Conservation (phyloP, 2,797 vertebrate genomes). For the Syngnathus rostellatus region DNA sequence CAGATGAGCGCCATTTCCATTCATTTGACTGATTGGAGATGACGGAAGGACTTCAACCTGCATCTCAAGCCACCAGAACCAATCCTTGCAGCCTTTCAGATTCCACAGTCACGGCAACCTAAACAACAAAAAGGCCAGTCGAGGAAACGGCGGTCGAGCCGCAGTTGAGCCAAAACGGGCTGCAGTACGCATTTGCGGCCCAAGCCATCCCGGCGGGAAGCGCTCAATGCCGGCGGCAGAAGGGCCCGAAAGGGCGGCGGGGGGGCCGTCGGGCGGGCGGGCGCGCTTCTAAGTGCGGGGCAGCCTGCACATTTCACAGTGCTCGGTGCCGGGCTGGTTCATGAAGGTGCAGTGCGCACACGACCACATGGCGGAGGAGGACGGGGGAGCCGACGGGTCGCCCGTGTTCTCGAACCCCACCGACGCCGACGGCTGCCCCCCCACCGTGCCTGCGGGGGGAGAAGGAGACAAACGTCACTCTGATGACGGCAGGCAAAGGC, state of each 20-base stretch:
- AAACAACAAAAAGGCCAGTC: too few species aligned
- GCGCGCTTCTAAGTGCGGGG: conserved; percentile 77
- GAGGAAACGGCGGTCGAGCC: too few species aligned
- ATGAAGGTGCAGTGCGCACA: conserved; percentile 98
- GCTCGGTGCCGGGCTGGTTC: conserved; percentile 96
- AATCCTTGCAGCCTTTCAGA: too few species aligned
- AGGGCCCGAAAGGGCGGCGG: conserved; percentile 2
- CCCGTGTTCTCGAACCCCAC: conserved; percentile 83
- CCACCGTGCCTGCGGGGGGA: conserved; percentile 77
- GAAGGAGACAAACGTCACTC: background rate
- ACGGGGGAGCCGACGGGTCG: conserved; percentile 63
- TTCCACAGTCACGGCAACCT: too few species aligned
- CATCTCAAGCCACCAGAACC: too few species aligned
- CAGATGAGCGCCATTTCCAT: too few species aligned
- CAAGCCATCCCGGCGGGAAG: conserved; percentile 20
- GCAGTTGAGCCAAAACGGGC: background rate
- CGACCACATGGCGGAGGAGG: conserved; percentile 86
- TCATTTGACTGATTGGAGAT: too few species aligned
- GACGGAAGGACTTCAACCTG: too few species aligned
- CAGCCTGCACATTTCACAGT: conserved; percentile 98
- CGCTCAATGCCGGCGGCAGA: conserved; percentile 40
- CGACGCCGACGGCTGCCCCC: conserved; percentile 80
- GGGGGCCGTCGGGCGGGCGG: conserved; percentile 6
- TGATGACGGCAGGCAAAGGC: too few species aligned
- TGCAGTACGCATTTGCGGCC: conserved; percentile 47